phyloP scores from a whole-genome alignment of 2,797 vertebrate genomes.

The Tympanoctomys barrerae region DNA sequence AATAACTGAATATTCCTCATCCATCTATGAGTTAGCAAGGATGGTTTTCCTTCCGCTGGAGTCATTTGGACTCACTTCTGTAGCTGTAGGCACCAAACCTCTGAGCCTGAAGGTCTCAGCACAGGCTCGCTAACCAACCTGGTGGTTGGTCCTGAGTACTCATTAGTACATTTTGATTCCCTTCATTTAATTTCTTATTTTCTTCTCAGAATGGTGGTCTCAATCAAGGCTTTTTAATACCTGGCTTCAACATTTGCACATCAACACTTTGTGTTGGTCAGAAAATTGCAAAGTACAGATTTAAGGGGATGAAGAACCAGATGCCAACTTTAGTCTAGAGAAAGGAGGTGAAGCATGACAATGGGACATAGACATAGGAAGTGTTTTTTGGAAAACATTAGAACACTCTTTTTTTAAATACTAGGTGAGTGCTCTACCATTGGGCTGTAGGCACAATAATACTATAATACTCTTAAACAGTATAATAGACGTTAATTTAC shows the following conservation, averaged over 20 bases:
- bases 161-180: not conserved
- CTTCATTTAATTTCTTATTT: not conserved
- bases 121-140: not conserved
- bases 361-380: not conserved
- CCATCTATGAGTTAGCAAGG: not conserved
- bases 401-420: not conserved
- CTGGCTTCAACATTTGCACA: not conserved
- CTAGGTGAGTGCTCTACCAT: not conserved
- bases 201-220: conserved; percentile 10
- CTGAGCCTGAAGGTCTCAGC: not conserved
- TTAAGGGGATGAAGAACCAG: not conserved
- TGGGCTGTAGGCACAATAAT: too few species aligned
- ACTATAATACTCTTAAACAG: not conserved
- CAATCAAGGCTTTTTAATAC: not conserved
- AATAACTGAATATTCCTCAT: not conserved
- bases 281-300: not conserved
- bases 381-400: not conserved
- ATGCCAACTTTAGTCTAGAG: not conserved
- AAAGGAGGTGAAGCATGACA: not conserved
- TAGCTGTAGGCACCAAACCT: not conserved
- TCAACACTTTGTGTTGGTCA: not conserved
- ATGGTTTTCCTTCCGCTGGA: too few species aligned
- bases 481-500: not conserved
- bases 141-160: not conserved
- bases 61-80: not conserved